Percentiles rank a stretch among this genome's conserved stretches.
phyloP scores from a whole-genome alignment of 2,888 invertebrate genomes.

The Brachyopa scutellaris region DNA sequence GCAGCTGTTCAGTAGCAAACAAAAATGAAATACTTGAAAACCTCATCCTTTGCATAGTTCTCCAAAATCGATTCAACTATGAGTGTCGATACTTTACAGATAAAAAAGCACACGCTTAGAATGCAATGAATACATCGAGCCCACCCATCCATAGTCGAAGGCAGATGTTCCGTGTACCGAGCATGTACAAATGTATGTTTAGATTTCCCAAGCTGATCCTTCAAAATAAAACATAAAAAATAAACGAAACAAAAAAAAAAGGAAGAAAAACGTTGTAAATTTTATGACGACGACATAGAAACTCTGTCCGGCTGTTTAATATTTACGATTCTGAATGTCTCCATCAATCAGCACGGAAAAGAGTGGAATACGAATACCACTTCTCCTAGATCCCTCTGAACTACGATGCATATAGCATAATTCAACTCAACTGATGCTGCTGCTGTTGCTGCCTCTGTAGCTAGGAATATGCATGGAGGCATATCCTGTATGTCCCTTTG shows the following conservation, averaged over 20 bases:
- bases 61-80: constrained; percentile 63
- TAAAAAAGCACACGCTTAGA: constrained; percentile 60
- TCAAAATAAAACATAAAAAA: constrained; percentile 55
- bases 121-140: constrained; percentile 55
- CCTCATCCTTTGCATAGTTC: constrained; percentile 70
- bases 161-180: not conserved
- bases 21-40: constrained; percentile 51
- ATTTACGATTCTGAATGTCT: constrained; percentile 72
- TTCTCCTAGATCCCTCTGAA: constrained; percentile 47
- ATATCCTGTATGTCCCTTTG: constrained; percentile 62
- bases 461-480: constrained; percentile 60
- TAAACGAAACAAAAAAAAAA: constrained; percentile 40
- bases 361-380: constrained; percentile 36
- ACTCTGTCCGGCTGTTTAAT: constrained; percentile 63
- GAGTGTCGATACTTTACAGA: constrained; percentile 57
- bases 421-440: constrained; percentile 52
- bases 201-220: constrained; percentile 42
- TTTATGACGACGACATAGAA: constrained; percentile 59
- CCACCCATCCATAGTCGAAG: not conserved
- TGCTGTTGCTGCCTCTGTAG: constrained; percentile 16
- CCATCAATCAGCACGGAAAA: constrained; percentile 61
- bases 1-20: constrained; percentile 56
- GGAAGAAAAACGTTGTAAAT: constrained; percentile 53
- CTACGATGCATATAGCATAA: constrained; percentile 35
- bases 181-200: not conserved